Conservation (phyloP, 2,797 vertebrate species). For the Sciaenops ocellatus region DNA sequence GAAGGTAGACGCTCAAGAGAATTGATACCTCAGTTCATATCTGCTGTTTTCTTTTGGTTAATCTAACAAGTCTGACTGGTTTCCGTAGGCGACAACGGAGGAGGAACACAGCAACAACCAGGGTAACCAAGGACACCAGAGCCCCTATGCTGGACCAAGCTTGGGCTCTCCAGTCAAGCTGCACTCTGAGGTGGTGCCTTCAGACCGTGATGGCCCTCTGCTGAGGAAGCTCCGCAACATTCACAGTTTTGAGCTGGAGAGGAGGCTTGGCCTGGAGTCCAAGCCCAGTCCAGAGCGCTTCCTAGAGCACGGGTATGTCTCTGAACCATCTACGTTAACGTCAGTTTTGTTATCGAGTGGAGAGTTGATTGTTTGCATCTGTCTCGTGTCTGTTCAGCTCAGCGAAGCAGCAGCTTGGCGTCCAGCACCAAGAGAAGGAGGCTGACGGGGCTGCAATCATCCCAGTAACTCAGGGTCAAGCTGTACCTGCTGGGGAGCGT, state of each 20-base stretch:
- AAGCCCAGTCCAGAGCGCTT: constrained; percentile 94
- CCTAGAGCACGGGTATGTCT: constrained; percentile 90
- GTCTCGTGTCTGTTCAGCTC: constrained; percentile 76
- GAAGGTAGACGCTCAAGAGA: constrained; percentile 85
- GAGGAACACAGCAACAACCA: constrained; percentile 94
- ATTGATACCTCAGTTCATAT: background rate
- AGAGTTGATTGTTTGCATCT: constrained; percentile 16
- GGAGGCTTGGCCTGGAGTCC: constrained; percentile 90
- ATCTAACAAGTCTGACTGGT: background rate
- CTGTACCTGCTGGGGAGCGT: constrained; percentile 63
- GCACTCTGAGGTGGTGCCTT: constrained; percentile 88
- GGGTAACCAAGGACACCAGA: constrained; percentile 88
- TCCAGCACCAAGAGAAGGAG: constrained; percentile 70
- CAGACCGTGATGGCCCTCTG: constrained; percentile 91
- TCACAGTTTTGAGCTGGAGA: constrained; percentile 97
- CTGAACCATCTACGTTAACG: background rate
- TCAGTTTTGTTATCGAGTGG: background rate
- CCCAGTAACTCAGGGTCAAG: constrained; percentile 67
- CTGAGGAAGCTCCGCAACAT: constrained; percentile 95
- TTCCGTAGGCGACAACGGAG: constrained; percentile 88
- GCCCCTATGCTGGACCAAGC: constrained; percentile 88
- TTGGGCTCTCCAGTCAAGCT: constrained; percentile 93
- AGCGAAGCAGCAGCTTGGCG: constrained; percentile 85
- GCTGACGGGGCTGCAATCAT: constrained; percentile 53
- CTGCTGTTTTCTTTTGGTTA: background rate